A percentile compares a stretch with the other conserved stretches of the same genome.
phyloP scores from a whole-genome alignment of 2,888 invertebrate genomes.

The Troglohyphantes excavatus region DNA sequence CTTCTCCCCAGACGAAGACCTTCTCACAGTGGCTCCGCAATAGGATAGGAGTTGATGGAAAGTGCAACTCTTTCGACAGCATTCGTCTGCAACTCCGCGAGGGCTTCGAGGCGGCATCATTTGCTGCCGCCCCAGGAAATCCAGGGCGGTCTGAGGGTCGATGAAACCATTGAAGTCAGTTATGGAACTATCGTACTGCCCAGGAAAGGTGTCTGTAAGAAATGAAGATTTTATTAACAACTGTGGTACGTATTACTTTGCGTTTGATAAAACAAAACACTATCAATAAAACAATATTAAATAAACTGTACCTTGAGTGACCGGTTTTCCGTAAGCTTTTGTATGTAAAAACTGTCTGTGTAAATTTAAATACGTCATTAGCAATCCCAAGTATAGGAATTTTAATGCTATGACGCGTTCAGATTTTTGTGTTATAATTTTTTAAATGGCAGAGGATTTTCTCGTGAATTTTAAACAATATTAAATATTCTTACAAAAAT shows the following conservation, averaged over 20 bases:
- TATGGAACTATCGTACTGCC: slow-evolving; percentile 29
- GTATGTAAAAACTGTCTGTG: too few species aligned
- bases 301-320: background rate
- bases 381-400: too few species aligned
- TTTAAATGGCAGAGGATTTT: too few species aligned
- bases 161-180: slow-evolving; percentile 56
- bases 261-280: background rate
- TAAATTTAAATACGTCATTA: too few species aligned
- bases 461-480: too few species aligned
- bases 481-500: too few species aligned
- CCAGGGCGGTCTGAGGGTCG: slow-evolving; percentile 47
- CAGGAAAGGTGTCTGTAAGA: slow-evolving; percentile 46
- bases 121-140: slow-evolving; percentile 42
- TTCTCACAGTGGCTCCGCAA: slow-evolving; percentile 18
- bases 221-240: too few species aligned
- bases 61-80: slow-evolving; percentile 53
- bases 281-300: background rate
- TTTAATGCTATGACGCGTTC: too few species aligned
- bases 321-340: too few species aligned
- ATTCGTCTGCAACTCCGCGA: slow-evolving; percentile 65
- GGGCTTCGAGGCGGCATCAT: slow-evolving; percentile 18
- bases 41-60: slow-evolving; percentile 44
- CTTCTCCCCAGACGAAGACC: background rate
- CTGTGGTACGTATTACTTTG: background rate
- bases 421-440: too few species aligned